Evolutionary conservation across 2,113 vertebrate genomes (phyloP).

Genomic region (Corvus hawaiiensis): DNA sequence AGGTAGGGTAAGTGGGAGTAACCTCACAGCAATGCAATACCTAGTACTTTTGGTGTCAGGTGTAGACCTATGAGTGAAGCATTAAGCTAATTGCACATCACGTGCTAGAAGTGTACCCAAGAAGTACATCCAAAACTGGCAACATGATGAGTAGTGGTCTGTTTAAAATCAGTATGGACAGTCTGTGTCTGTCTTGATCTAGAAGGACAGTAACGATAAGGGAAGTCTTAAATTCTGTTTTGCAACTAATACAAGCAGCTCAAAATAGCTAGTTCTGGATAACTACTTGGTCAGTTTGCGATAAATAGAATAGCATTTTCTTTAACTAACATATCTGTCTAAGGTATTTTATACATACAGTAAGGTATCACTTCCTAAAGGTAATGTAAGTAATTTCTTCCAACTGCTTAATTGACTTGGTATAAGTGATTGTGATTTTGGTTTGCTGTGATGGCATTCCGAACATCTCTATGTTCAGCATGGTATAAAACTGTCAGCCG

Average conservation of each 20-base stretch:
- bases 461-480: background rate
- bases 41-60: background rate
- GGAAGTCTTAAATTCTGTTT: background rate
- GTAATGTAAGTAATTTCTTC: background rate
- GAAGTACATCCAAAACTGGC: background rate
- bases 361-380: background rate
- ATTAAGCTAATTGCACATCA: background rate
- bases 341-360: background rate
- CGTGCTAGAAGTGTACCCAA: background rate
- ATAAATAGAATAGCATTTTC: background rate
- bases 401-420: background rate
- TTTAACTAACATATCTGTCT: background rate
- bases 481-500: background rate
- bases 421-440: background rate
- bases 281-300: background rate
- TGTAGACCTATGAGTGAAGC: background rate
- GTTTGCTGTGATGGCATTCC: background rate
- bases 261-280: background rate
- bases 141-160: background rate
- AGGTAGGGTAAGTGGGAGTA: background rate
- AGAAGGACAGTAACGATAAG: background rate
- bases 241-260: background rate
- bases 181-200: background rate
- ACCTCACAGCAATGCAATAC: background rate
- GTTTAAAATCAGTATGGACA: background rate